Conservation (phyloP, 2,888 invertebrate species). For the Diarsia mendica region DNA sequence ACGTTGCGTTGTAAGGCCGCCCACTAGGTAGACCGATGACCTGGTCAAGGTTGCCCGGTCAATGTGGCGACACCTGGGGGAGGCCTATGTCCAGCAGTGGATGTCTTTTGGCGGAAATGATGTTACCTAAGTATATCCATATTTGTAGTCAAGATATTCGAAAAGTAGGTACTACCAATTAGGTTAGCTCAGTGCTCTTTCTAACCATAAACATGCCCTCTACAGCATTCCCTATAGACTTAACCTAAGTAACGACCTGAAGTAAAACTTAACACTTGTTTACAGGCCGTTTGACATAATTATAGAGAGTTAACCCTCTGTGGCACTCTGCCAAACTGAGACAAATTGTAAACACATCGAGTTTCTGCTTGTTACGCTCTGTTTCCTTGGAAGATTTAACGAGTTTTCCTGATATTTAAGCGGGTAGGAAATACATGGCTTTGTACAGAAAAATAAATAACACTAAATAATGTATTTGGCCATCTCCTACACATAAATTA, state of each 20-base stretch:
- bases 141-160: not conserved
- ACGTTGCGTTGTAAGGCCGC: no score
- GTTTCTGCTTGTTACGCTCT: constrained; percentile 20
- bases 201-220: not conserved
- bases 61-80: no score
- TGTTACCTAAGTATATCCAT: no score
- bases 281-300: constrained; percentile 41
- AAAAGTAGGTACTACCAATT: not conserved
- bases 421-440: not conserved
- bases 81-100: no score
- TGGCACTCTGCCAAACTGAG: constrained; percentile 41
- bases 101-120: no score
- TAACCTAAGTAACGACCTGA: not conserved
- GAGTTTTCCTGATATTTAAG: constrained; percentile 7
- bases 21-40: no score
- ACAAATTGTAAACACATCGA: constrained; percentile 37
- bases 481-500: not conserved
- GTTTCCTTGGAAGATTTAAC: constrained; percentile 34
- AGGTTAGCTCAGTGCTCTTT: not conserved
- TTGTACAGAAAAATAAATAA: not conserved
- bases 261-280: constrained; percentile 30
- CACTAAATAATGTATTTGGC: not conserved
- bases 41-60: no score
- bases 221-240: not conserved
- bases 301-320: constrained; percentile 10